Evolutionary conservation across 2,113 vertebrate species (phyloP), one percentile per base, ranked within the genome.

Genomic region (Laterallus jamaicensis): DNA sequence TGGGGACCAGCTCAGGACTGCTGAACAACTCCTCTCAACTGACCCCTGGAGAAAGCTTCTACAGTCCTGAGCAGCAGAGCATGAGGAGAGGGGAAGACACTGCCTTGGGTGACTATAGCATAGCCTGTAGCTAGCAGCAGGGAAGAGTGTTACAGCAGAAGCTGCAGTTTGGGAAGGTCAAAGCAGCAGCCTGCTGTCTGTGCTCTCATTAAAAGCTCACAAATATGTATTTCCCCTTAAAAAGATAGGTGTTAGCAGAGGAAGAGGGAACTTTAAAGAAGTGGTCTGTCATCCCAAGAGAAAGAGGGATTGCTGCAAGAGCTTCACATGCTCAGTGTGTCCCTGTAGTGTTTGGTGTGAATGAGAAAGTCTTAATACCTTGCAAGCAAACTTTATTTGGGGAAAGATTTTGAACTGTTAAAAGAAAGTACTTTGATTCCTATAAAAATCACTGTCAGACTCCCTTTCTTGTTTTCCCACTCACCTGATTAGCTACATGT

Each of bases 231-330:
- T 86, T 75, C 52, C 77, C 13, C 40, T 55, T 59, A 52, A 62
- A 69, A 82, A 29, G 75, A 50, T 50, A 35, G 56, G 21, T 71
- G 54, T 49, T 79, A 71, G 24, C 66, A 90, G 2, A 83, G 76
- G 50, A 86, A 59, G 73, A 88, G n/a, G 24, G n/a, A 86, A 67
- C 86, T 64, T 82, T 79, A 82, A 74, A 56, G 11, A 71, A 75
- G 10, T 22, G 82, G 63, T 79, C 54, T 84, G 63, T 79, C 54
- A 56, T 47, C 25, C 39, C 47, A 56, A 63, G 55, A 83, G 32
- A 77, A 32, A 76, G 44, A 54, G 21, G 21, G 11, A 7, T 82
- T 88, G 37, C 44, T 55, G 1, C 22, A n/a, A 66, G 64, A 58
- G 47, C 35, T 76, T 39, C 35, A 47, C 14, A 2, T 4, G 4